Evolutionary conservation across 2,888 invertebrate genomes (phyloP).

Genomic region (Eupelmus urozonus): DNA sequence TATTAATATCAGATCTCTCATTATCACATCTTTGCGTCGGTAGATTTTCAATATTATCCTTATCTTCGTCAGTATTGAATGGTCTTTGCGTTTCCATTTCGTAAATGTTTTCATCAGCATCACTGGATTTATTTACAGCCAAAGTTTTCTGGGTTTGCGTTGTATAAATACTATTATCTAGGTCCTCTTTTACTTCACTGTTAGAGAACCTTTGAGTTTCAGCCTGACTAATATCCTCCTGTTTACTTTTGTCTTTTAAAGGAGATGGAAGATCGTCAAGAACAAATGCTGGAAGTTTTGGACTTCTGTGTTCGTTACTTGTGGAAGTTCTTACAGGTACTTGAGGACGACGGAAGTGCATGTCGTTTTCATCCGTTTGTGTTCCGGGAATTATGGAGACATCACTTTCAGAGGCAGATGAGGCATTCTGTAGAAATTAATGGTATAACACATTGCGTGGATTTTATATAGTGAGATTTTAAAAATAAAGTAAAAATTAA

Average conservation of each 20-base stretch:
- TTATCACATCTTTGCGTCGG: slow-evolving; percentile 17
- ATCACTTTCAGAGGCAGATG: slow-evolving; percentile 53
- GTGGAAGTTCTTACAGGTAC: slow-evolving; percentile 25
- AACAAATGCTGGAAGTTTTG: slow-evolving; percentile 17
- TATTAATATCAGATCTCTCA: background rate
- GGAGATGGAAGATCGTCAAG: slow-evolving; percentile 41
- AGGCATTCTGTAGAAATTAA: slow-evolving; percentile 57
- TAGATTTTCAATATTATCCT: slow-evolving; percentile 22
- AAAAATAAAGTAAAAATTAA: background rate
- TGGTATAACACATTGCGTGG: slow-evolving; percentile 1
- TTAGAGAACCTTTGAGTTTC: slow-evolving; percentile 33
- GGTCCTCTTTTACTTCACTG: slow-evolving; percentile 18
- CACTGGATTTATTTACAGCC: background rate
- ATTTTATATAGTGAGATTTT: slow-evolving; percentile 28
- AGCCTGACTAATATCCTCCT: slow-evolving; percentile 20
- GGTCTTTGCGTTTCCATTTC: slow-evolving; percentile 59
- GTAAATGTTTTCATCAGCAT: slow-evolving; percentile 51
- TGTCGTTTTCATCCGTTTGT: slow-evolving; percentile 40
- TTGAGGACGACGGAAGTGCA: slow-evolving; percentile 40
- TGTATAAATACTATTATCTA: slow-evolving; percentile 25
- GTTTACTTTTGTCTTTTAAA: slow-evolving; percentile 21
- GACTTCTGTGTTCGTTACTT: slow-evolving; percentile 11
- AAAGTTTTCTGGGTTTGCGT: slow-evolving; percentile 34
- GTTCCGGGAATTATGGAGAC: slow-evolving; percentile 53
- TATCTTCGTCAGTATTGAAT: background rate